Evolutionary conservation across 1,140 invertebrate genomes (phyloP).

Genomic region (Drosophila teissieri): DNA sequence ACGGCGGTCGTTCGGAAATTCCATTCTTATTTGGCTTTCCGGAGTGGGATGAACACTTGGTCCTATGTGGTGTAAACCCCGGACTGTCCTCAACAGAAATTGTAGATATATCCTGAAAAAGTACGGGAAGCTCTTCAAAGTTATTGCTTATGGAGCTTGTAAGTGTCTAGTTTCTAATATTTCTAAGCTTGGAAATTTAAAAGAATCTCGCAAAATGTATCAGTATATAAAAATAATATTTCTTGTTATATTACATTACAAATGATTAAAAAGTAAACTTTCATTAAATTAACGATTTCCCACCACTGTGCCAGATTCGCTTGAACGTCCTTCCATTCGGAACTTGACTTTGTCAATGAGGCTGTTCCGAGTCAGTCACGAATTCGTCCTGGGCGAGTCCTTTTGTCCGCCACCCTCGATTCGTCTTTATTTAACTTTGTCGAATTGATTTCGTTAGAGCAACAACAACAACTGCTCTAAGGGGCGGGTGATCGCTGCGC

Average conservation of each 20-base stretch:
- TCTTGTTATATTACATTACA: too few relatives aligned
- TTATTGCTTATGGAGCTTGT: too few relatives aligned
- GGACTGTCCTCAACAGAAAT: too few relatives aligned
- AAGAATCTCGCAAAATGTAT: too few relatives aligned
- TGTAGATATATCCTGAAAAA: too few relatives aligned
- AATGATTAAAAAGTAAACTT: neutral
- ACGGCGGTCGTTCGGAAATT: constrained; percentile 39
- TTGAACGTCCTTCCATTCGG: constrained; percentile 1
- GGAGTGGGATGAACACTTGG: constrained; percentile 28
- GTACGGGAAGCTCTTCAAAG: too few relatives aligned
- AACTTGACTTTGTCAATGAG: constrained; percentile 73
- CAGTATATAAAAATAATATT: too few relatives aligned
- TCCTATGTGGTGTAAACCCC: neutral
- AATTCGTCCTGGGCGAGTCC: constrained; percentile 19
- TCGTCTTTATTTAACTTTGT: constrained; percentile 77
- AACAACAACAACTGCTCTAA: constrained; percentile 30
- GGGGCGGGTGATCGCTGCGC: constrained; percentile 1
- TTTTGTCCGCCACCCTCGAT: constrained; percentile 36
- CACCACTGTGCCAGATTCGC: constrained; percentile 49
- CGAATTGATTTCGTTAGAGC: constrained; percentile 80
- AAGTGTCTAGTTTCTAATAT: too few relatives aligned
- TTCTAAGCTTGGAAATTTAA: too few relatives aligned
- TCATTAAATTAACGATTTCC: neutral
- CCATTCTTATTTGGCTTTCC: constrained; percentile 36
- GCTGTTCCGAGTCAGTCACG: constrained; percentile 25